These are phyloP conservation scores for Coleophora deauratella DNA, from an alignment of 2,888 invertebrate species.

Conservation along the genomic window DNA sequence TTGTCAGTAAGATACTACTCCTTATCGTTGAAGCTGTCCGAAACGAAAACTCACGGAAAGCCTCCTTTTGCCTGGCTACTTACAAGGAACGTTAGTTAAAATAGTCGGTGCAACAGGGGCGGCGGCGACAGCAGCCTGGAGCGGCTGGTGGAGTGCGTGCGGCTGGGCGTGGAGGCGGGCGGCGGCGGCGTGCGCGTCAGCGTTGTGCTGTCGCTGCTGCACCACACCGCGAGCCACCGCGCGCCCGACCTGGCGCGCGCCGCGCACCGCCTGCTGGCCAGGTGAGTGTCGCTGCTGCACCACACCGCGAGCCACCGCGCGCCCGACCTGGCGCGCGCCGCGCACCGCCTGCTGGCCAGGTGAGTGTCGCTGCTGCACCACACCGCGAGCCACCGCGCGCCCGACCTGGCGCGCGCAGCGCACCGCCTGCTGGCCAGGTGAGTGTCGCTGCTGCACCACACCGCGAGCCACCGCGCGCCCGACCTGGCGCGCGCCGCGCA, in stretches of 20 bases:
- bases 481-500: slow-evolving; percentile 53
- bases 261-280: slow-evolving; percentile 53
- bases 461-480: slow-evolving; percentile 37
- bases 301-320: background rate
- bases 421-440: slow-evolving; percentile 57
- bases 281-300: slow-evolving; percentile 20
- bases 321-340: no score
- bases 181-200: slow-evolving; percentile 53
- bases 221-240: slow-evolving; percentile 34
- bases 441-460: slow-evolving; percentile 50
- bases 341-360: no score
- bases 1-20: no score
- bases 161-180: slow-evolving; percentile 64
- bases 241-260: slow-evolving; percentile 53
- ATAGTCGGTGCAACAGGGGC: slow-evolving; percentile 23
- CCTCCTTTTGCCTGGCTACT: background rate
- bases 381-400: slow-evolving; percentile 34
- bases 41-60: no score
- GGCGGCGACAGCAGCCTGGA: slow-evolving; percentile 75
- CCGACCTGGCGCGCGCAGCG: slow-evolving; percentile 52
- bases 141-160: slow-evolving; percentile 64
- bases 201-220: slow-evolving; percentile 50
- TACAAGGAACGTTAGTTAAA: slow-evolving; percentile 2
- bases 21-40: no score
- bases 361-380: slow-evolving; percentile 39